Base-by-base conservation (phyloP, 2,113 vertebrate species). In the Charina bottae region DNA sequence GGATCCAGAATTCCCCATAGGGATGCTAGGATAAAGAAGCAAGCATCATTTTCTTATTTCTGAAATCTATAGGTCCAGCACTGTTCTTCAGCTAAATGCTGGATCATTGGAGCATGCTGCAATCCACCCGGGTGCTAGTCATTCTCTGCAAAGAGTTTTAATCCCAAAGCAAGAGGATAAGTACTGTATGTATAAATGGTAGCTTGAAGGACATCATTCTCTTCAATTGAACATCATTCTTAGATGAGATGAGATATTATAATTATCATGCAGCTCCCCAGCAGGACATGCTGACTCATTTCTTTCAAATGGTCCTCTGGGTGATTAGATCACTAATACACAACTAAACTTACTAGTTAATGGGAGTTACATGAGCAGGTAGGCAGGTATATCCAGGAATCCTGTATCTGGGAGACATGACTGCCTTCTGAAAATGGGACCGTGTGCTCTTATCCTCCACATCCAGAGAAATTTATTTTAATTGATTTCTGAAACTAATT, bases 401-500 rank as follows among this genome's bases (percentile, higher is more conserved):
- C 21, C 6, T n/a, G 8, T 55, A 12, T 64, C 13, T 91, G 78
- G 72, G 37, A 68, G 26, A 21, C 17, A 68, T 85, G 78, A 68
- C 3, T n/a, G 60, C 49, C 72, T 83, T 85, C 53, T 91, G 90
- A 85, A 89, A 85, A 68, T 13, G 37, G 78, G 13, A 85, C 86
- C 53, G 37, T 42, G 37, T 89, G 78, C 91, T 91, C 78, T 58
- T 68, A 17, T 84, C 85, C 37, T 93, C 53, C 28, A 84, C 87
- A 88, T 72, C 26, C 10, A 89, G 90, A 85, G 49, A 90, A 89
- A 90, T 85, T 49, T 37, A 49, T 88, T 85, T 89, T 19, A 56
- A 93, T 93, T 91, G 90, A 93, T 91, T 93, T 91, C 53, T 93
- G 86, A 85, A 90, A 49, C 85, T 89, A 91, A 93, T 91, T 88